Percentiles rank a stretch among this genome's conserved stretches.
These are phyloP conservation scores for Hypomecis punctinalis DNA, from an alignment of 2,888 invertebrate species.

Conservation along the genomic window DNA sequence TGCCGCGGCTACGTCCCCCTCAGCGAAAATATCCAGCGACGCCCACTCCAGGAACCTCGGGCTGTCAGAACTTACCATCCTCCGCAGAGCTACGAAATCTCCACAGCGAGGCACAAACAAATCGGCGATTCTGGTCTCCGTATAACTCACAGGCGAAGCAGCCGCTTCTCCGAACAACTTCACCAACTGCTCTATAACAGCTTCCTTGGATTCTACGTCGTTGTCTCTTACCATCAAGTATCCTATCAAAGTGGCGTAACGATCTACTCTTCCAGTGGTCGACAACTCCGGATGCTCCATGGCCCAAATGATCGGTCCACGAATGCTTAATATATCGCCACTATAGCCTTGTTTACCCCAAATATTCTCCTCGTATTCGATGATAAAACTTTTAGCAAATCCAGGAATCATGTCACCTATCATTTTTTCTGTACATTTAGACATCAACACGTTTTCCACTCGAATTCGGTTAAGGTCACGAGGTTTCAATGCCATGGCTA, in stretches of 20 bases:
- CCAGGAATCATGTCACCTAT: constrained; percentile 60
- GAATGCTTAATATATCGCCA: constrained; percentile 76
- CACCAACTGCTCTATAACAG: constrained; percentile 69
- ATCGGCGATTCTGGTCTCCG: constrained; percentile 64
- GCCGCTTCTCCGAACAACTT: constrained; percentile 72
- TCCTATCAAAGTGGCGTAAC: constrained; percentile 64
- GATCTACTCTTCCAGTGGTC: constrained; percentile 59
- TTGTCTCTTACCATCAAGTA: constrained; percentile 60
- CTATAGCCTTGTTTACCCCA: constrained; percentile 73
- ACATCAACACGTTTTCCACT: constrained; percentile 65
- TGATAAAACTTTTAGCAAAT: constrained; percentile 62
- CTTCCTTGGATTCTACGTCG: constrained; percentile 51
- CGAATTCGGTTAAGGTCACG: constrained; percentile 68
- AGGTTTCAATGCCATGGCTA: constrained; percentile 76
- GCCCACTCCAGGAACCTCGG: constrained; percentile 70
- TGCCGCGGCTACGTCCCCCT: constrained; percentile 74
- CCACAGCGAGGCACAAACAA: constrained; percentile 73
- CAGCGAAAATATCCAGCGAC: constrained; percentile 74
- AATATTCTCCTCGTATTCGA: constrained; percentile 71
- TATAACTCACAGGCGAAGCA: constrained; percentile 62
- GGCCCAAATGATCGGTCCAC: constrained; percentile 79
- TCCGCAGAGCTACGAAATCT: constrained; percentile 67
- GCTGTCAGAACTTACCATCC: constrained; percentile 48
- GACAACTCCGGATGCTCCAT: constrained; percentile 70
- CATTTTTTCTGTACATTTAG: constrained; percentile 52